Percentiles rank a stretch among this genome's conserved stretches.
Conservation (phyloP, 2,888 invertebrate species). For the Apamea epomidion region DNA sequence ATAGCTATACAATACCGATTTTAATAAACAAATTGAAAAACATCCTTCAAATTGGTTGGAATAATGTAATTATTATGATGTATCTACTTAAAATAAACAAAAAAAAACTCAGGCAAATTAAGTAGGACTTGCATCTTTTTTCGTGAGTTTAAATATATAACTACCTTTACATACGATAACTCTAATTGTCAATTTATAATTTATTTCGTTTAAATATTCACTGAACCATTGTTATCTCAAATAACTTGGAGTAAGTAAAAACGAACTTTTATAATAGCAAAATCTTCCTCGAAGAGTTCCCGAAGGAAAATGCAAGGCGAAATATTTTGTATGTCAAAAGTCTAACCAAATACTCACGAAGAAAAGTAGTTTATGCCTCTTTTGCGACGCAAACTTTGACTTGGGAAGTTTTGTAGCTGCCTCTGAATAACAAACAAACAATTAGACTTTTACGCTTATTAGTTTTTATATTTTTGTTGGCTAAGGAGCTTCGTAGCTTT, state of each 20-base stretch:
- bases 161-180: neutral
- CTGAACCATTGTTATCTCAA: neutral
- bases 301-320: slow-evolving; percentile 27
- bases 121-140: neutral
- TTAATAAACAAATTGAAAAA: neutral
- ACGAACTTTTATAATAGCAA: slow-evolving; percentile 34
- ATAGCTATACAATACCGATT: no score
- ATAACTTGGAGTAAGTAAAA: slow-evolving; percentile 19
- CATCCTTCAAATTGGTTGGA: neutral
- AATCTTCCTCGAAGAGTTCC: slow-evolving; percentile 32
- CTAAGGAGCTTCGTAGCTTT: neutral
- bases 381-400: slow-evolving; percentile 47
- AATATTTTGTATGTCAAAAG: slow-evolving; percentile 48
- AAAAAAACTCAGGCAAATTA: neutral
- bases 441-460: slow-evolving; percentile 52
- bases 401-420: slow-evolving; percentile 38
- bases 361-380: slow-evolving; percentile 55
- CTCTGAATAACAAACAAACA: slow-evolving; percentile 47
- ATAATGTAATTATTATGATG: neutral
- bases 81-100: neutral
- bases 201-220: neutral
- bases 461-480: slow-evolving; percentile 30
- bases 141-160: neutral
- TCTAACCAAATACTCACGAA: slow-evolving; percentile 45
- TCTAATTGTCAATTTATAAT: neutral